Base-by-base conservation (phyloP, 2,888 invertebrate genomes). In the Eristalinus sepulchralis region DNA sequence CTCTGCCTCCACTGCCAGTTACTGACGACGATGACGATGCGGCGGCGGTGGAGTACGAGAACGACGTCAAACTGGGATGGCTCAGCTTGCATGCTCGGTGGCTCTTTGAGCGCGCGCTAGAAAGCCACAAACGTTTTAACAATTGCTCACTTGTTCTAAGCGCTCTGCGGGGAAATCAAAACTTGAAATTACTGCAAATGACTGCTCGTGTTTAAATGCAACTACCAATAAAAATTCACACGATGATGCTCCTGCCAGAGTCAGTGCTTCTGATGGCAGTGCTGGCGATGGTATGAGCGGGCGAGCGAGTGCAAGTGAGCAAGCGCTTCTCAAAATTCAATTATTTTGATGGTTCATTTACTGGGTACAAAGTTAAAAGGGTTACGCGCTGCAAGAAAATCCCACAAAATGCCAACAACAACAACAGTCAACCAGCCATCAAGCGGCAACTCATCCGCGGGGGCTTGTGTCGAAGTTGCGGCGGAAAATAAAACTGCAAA, bases 161-260 rank as follows among this genome's bases (percentile, higher is more conserved):
- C 75, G 64, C 87, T 80, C 87, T 80, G 83, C 76, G 72, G 87
- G 87, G 87, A 87, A 87, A 87, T 87, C 87, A 87, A 70, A 87
- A 87, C 87, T 87, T 83, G 63, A 83, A 87, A 83, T 87, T 83
- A 82, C 80, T 83, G 83, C 86, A 86, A 86, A 83, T 83, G 82
- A 79, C 67, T 83, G 77, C 75, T 72, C 72, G 62, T 81, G 64
- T 78, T 82, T 75, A 83, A 86, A 83, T 83, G 80, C 83, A 83
- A 47, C 17, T 68, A 67, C 17, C 72, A 71, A 79, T 79, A 71
- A 79, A 76, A 79, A 83, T 83, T 79, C 72, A 83, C 60, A 66
- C 63, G 73, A 73, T 66, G 68, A 79, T 64, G 22, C 62, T 59
- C 53, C 31, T 70, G 24, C 10, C 34, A 27, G 2, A 27, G 34